Base-by-base conservation (phyloP, 2,113 vertebrate species). In the Centropus unirufus region DNA sequence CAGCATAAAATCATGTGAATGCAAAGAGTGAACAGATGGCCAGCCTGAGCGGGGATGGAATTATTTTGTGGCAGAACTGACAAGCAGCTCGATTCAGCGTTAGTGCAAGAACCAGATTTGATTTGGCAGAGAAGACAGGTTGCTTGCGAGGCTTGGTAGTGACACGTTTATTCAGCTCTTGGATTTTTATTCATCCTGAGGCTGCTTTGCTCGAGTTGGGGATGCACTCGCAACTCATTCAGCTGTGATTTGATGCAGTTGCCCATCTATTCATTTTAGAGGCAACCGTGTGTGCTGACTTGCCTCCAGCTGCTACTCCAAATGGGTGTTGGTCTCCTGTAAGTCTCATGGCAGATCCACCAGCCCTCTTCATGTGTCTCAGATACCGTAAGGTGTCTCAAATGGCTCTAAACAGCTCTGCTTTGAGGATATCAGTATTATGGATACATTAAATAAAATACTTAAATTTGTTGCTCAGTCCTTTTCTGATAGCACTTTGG, bases 21-120 rank as follows among this genome's bases (percentile, higher is more conserved):
- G 83, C 34, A 5, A 93, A 44, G 72, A 96, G 92, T 8, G 95
- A 95, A 96, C 93, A 94, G 95, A 96, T 96, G 96, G 94, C 90
- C 95, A 95, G 85, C 76, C 88, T 58, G 73, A 96, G 61, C 3
- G 0, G 76, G 80, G 90, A 94, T 83, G 93, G 76, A 94, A 96
- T 79, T 83, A 93, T 94, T 96, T 96, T 82, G 86, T 95, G 34
- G 88, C 90, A 96, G 86, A 93, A 87, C 69, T 95, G 95, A 96
- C 93, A 96, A 93, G 90, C 95, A 96, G 90, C 69, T 95, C 49
- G 4, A 72, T 75, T 95, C 86, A 87, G 54, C 5, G 64, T 83
- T 95, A 92, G 86, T 61, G 49, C 83, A 95, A 92, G 86, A 92
- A 72, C 46, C 0, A 0, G 80, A 88, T 93, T 95, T 83, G 90